Evolutionary conservation across 30 jellyfish, hydroid and myxozoan species (phyloP), one percentile per base, ranked within the genome.

Genomic region (Rhopilema esculentum): DNA sequence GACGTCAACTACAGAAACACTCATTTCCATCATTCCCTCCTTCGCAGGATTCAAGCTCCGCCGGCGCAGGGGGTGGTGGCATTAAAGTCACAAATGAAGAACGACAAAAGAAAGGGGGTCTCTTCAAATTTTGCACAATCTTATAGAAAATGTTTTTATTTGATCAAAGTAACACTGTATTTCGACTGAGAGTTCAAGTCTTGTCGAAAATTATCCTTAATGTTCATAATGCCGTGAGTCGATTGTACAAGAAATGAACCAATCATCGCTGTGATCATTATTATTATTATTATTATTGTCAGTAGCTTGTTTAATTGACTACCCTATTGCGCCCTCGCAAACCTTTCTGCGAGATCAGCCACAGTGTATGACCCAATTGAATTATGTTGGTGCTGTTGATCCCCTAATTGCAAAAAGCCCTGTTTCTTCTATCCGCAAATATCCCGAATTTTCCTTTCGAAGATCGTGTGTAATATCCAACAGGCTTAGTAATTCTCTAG

Each of bases 21-120:
- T n/a, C n/a, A n/a, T n/a, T n/a, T n/a, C n/a, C n/a, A n/a, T n/a
- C n/a, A n/a, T n/a, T n/a, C n/a, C 29, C 26, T 2, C 72, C 29
- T 1, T 67, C 23, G 33, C 18, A 67, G 78, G 78, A 67, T 26
- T 67, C 78, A 25, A 19, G 25, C 62, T 66, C 84, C 9, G 69
- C 92, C 2, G 30, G 75, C 0, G 40, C 69, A 0, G 78, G 71
- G 0, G 66, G 81, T 7, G 77, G 90, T 0, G 92, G 83, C 0
- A 63, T 83, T 15, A 83, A 83, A 51, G 86, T 83, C 9, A 33
- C 83, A 9, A 52, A 50, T 17, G 92, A 83, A 49, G 92, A 83
- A 27, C 61, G 82, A 70, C 92, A 75, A 30, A 83, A 83, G 70
- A 83, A 83, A 57, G 82, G 85, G 20, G 92, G 92, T 4, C 66